Percentiles rank a stretch among this genome's conserved stretches.
Evolutionary conservation across 2,113 vertebrate genomes (phyloP).

Genomic region (Hystrix cristata): DNA sequence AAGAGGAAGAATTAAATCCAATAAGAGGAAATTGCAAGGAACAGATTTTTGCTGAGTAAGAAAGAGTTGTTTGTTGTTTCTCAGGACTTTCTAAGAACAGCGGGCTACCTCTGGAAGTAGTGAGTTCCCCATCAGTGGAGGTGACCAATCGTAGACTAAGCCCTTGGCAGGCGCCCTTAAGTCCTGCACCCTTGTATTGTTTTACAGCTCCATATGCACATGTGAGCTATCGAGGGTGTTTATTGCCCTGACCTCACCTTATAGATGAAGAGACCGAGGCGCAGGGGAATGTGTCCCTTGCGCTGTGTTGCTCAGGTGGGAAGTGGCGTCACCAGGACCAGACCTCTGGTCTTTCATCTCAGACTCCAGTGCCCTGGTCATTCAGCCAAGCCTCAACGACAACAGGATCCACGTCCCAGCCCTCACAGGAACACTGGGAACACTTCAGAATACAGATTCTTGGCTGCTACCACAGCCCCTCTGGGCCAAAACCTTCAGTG

Average conservation of each 20-base stretch:
- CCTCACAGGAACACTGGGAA: not conserved
- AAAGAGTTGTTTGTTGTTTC: not conserved
- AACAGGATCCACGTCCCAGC: fast-evolving
- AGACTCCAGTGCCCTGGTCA: not conserved
- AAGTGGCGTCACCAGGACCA: not conserved
- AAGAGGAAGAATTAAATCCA: not conserved
- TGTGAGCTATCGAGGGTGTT: not conserved
- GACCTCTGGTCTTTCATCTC: not conserved
- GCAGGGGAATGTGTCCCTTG: not conserved
- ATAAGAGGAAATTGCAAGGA: not conserved
- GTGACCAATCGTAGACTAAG: not conserved
- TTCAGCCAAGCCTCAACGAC: not conserved
- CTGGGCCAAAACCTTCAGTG: not conserved
- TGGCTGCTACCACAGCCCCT: not conserved
- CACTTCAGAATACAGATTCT: not conserved
- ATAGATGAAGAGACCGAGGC: not conserved
- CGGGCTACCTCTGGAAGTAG: not conserved
- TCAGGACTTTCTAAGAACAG: not conserved
- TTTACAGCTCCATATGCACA: not conserved
- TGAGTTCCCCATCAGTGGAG: not conserved
- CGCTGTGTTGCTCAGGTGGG: no score
- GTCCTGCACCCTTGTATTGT: fast-evolving
- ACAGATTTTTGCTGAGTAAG: not conserved
- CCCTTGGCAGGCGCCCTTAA: not conserved
- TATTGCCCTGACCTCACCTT: not conserved